Evolutionary conservation across 1,140 invertebrate species (phyloP), one percentile per base, ranked within the genome.

Genomic region (Drosophila orosa): DNA sequence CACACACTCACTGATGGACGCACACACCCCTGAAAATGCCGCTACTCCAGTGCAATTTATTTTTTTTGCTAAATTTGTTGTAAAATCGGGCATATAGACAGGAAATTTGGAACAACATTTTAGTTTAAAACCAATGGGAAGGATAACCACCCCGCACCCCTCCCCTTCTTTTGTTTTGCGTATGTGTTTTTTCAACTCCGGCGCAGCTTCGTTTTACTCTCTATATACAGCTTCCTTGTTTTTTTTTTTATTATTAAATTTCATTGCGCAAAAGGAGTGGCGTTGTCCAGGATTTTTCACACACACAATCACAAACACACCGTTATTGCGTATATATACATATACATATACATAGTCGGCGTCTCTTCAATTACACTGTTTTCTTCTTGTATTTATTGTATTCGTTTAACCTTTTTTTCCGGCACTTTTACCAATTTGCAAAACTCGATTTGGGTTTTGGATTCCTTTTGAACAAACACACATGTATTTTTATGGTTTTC

Each of bases 241-340:
- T 74, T 77, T 61, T 68, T 78, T 78, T 74, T 61, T n/a, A n/a
- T 40, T 45, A 57, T 65, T 72, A 54, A 71, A 73, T 73, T 82
- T 78, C 72, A 71, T 86, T 82, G 74, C 79, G 74, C 82, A 87
- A 87, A 86, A 86, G 83, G 83, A 86, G 83, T 86, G 83, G 83
- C 83, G 83, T 50, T 65, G 65, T 78, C 74, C 57, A 75, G 63
- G 48, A 66, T 79, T 68, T 78, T 83, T 25, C 65, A 78, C 57
- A 67, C 77, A 74, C 58, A 85, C 39, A 68, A 52, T 58, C 17
- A 52, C 27, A 45, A 45, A 52, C 31, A 35, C 31, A 54, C 50
- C 19, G 31, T 54, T 35, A 35, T 35, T 54, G 50, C 50, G 31
- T 54, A 35, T 50, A 31, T 63, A 45, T 33, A 55, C 17, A 39